Conservation (phyloP, 2,888 invertebrate genomes). For the Blastobasis adustella region DNA sequence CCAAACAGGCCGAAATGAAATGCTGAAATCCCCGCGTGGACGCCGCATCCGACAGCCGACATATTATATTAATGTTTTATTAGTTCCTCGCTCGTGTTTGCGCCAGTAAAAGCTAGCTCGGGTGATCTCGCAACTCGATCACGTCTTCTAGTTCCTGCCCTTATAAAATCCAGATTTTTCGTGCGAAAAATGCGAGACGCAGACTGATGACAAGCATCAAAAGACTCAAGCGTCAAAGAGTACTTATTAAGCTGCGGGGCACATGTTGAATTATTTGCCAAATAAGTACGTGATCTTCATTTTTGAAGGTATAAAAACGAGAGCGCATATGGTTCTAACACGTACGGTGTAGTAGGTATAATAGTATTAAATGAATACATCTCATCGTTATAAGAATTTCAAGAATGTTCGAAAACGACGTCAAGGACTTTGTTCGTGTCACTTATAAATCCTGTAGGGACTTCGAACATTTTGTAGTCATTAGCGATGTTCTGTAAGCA, state of each 20-base stretch:
- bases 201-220: no score
- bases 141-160: no score
- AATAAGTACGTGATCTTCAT: no score
- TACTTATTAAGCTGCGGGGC: no score
- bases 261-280: no score
- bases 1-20: slow-evolving; percentile 49
- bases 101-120: slow-evolving; percentile 22
- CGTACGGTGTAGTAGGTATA: no score
- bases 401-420: slow-evolving; percentile 19
- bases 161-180: no score
- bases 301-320: no score
- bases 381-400: neutral
- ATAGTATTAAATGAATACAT: no score
- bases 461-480: neutral
- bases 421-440: slow-evolving; percentile 23
- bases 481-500: slow-evolving; percentile 7
- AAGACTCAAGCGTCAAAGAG: no score
- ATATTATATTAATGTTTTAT: slow-evolving; percentile 49
- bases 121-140: slow-evolving; percentile 1
- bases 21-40: slow-evolving; percentile 29
- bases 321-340: no score
- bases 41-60: slow-evolving; percentile 30
- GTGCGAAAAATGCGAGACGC: no score
- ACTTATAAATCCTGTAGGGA: neutral
- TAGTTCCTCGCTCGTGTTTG: slow-evolving; percentile 30